A percentile compares a stretch with the other conserved stretches of the same genome.
phyloP scores from a whole-genome alignment of 2,113 vertebrate genomes.

The Galeopterus variegatus region DNA sequence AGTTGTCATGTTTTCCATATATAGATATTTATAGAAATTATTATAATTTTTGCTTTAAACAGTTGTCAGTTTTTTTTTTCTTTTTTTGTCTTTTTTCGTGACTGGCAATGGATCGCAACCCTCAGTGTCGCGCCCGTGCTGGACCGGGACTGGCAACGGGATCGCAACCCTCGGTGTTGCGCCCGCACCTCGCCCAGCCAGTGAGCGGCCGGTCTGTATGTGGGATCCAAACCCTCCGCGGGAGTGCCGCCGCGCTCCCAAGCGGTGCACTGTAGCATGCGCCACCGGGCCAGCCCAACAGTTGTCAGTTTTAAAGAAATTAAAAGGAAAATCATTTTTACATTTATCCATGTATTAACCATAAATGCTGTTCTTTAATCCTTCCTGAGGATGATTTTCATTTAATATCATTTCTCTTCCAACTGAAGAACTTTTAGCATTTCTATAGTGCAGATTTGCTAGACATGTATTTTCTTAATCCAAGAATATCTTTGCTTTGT shows the following conservation, averaged over 20 bases:
- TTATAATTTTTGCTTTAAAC: not conserved
- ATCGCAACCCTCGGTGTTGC: no score
- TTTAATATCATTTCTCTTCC: not conserved
- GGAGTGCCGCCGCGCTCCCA: no score
- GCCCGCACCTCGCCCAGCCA: no score
- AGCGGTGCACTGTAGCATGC: no score
- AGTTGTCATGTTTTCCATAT: not conserved
- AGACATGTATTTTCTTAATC: not conserved
- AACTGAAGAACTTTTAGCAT: not conserved
- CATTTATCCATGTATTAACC: not conserved
- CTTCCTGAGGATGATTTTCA: not conserved
- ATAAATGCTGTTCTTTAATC: not conserved
- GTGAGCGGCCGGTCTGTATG: no score
- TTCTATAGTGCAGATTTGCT: not conserved
- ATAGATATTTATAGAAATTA: not conserved
- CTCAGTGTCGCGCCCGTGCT: no score
- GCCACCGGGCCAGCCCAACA: no score
- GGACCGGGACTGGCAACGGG: no score
- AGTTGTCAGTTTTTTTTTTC: not conserved
- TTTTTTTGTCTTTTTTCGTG: no score
- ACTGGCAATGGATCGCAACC: no score
- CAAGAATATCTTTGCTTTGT: not conserved
- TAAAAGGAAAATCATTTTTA: not conserved
- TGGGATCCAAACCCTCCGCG: no score
- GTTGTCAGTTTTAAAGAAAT: not conserved